Base-by-base conservation (phyloP, 2,797 vertebrate genomes). In the Halcyon leucocephala region DNA sequence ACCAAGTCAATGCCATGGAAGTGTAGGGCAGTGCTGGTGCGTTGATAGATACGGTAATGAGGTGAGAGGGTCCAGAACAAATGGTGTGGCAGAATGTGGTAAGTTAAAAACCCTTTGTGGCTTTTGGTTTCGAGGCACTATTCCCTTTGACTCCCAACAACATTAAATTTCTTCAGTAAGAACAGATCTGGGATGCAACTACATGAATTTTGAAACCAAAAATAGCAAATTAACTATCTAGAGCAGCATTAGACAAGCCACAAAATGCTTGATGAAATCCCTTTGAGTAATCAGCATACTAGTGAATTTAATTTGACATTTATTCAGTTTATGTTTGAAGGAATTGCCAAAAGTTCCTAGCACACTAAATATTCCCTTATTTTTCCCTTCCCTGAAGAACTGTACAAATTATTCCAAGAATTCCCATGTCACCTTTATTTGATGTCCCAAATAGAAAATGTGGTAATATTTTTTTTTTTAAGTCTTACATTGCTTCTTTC, bases 21-120 rank as follows among this genome's bases (percentile, higher is more conserved):
- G 98, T 31, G 22, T 89, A 1, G 98, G 98, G n/a, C 98, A 98
- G 78, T 99, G 98, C 96, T 99, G 98, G 99, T 99, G 98, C 89
- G 99, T 99, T 44, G 98, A 99, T 93, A 98, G 98, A 95, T 99
- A 98, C 0, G 99, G 99, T 51, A 99, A 99, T 46, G 98, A 99
- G 92, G 96, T 99, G 3, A 97, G 97, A 7, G 98, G 98, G 74
- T 98, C 98, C 92, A 98, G 98, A 84, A 98, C 95, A 76, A 98
- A 95, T 0, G 98, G 98, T 1, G 96, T 83, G 4, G 97, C 97
- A 10, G 98, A 98, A 41, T 99, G 98, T 6, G 98, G 98, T 99
- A 94, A 97, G 97, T 65, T 49, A 33, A 57, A 21, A 69, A 20
- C 54, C 24, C 8, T n/a, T 44, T 19, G 8, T 66, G 31, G 10